phyloP scores from a whole-genome alignment of 2,888 invertebrate species.

The Lasius platythorax region DNA sequence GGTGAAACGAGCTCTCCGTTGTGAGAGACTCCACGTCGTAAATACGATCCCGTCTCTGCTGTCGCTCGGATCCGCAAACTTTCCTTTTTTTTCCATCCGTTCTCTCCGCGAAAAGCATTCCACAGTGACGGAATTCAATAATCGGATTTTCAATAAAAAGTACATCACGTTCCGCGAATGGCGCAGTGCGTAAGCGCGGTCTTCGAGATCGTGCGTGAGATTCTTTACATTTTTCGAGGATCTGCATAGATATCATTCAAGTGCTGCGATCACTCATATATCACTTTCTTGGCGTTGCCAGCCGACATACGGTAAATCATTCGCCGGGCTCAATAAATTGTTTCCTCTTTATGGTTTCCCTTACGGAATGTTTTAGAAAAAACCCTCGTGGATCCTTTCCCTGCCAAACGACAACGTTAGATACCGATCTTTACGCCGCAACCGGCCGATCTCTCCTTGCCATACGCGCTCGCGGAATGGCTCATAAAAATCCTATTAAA shows the following conservation, averaged over 20 bases:
- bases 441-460: conserved; percentile 34
- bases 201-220: conserved; percentile 4
- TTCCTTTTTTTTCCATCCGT: background rate
- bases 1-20: background rate
- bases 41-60: conserved; percentile 6
- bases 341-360: conserved; percentile 49
- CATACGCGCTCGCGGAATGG: conserved; percentile 39
- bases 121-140: conserved; percentile 19
- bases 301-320: conserved; percentile 34
- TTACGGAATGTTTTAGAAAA: conserved; percentile 59
- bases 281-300: background rate
- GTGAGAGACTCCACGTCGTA: conserved; percentile 29
- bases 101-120: background rate
- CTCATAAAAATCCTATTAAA: conserved; percentile 62
- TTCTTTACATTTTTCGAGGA: conserved; percentile 22
- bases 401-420: conserved; percentile 47
- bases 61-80: background rate
- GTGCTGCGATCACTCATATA: background rate
- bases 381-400: conserved; percentile 38
- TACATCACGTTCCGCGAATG: background rate
- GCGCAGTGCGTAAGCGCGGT: background rate
- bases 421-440: conserved; percentile 22
- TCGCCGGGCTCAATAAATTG: conserved; percentile 63
- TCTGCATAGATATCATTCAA: conserved; percentile 26
- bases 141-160: conserved; percentile 12